Evolutionary conservation across 2,113 vertebrate genomes (phyloP), one percentile per base, ranked within the genome.

Genomic region (Gadus chalcogrammus): DNA sequence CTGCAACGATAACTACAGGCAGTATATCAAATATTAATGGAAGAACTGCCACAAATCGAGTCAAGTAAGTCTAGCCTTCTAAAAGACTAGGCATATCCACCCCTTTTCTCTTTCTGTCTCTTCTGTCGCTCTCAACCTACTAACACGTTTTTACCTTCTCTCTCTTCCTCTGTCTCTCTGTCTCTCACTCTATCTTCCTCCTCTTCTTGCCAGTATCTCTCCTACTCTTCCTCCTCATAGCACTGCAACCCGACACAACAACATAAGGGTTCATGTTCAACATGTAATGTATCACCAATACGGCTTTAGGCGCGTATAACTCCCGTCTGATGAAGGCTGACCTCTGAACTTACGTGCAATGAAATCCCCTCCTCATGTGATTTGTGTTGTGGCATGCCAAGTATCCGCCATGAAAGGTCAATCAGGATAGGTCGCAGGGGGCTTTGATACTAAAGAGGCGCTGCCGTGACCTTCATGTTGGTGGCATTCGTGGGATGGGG

Each of bases 371-470:
- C 9, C 55, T 52, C 24, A 58, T 28, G 63, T 69, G 73, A 86
- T 84, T 66, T 71, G 77, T 73, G 73, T 74, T 68, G 61, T 48
- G 0, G 74, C 72, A 73, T 73, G 74, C 35, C 60, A 83, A 68
- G 82, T 61, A 76, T 79, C 81, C 87, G 75, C 78, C 71, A 79
- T 6, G 31, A 91, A 91, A 91, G 89, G 84, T 90, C 87, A 89
- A 69, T 64, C 69, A 75, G 66, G 65, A 79, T 84, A 77, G 71
- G 74, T 80, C 77, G 2, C 78, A 75, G 66, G 81, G 84, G 79
- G 75, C 79, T n/a, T 18, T 18, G 77, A 67, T 73, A 79, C 62
- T 27, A 75, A 79, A 79, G 73, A 87, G 84, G 85, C 71, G 84
- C 84, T 82, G 73, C 75, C 60, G 31, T 89, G 88, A 88, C 88